Percentiles rank a stretch among this genome's conserved stretches.
phyloP scores from a whole-genome alignment of 2,113 vertebrate genomes.

The Poeciliopsis prolifica region DNA sequence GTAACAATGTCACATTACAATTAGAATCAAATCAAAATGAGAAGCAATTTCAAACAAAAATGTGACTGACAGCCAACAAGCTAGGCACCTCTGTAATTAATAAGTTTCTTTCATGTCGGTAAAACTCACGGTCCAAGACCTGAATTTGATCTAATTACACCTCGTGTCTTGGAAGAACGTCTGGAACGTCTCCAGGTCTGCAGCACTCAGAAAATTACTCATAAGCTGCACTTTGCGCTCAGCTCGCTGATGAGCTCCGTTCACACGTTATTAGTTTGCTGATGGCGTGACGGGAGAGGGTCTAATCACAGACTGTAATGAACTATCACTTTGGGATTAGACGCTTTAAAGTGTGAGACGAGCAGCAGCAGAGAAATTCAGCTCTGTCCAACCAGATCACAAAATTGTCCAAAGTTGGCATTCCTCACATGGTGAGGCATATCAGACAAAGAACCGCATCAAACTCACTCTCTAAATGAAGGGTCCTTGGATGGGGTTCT shows the following conservation, averaged over 20 bases:
- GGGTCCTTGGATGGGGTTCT: neutral
- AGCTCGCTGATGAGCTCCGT: neutral
- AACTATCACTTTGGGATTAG: neutral
- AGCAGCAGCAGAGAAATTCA: neutral
- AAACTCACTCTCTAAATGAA: neutral
- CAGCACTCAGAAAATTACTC: slow-evolving; percentile 18
- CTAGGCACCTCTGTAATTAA: neutral
- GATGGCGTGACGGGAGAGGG: slow-evolving; percentile 1
- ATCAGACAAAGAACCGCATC: neutral
- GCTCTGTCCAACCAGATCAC: neutral
- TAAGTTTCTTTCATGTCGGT: slow-evolving; percentile 3
- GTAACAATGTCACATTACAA: neutral
- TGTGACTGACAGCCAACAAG: neutral
- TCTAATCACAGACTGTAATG: neutral
- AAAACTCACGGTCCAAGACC: neutral
- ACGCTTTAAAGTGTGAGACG: neutral
- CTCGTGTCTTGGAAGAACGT: slow-evolving; percentile 5
- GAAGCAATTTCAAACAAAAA: neutral
- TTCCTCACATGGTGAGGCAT: neutral
- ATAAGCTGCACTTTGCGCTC: neutral
- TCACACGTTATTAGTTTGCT: slow-evolving; percentile 14
- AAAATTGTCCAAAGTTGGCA: neutral
- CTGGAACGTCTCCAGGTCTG: slow-evolving; percentile 27
- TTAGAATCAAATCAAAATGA: neutral
- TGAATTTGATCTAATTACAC: slow-evolving; percentile 27